Conservation (phyloP, 2,113 vertebrate species). For the Melanocharis versteri region DNA sequence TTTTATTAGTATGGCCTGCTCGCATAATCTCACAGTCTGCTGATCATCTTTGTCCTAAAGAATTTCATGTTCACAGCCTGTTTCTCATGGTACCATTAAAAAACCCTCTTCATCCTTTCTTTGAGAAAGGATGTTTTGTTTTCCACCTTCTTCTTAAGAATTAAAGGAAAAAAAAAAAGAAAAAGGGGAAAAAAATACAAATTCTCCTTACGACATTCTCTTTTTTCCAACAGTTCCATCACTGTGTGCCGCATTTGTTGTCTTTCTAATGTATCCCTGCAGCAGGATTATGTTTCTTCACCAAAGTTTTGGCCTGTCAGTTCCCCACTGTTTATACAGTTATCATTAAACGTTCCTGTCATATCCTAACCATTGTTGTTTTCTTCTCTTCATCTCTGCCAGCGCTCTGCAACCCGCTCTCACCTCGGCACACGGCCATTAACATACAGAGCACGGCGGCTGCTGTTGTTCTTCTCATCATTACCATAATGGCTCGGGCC, state of each 20-base stretch:
- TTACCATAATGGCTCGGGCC: background rate
- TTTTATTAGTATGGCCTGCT: background rate
- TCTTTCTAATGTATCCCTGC: background rate
- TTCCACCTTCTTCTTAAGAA: background rate
- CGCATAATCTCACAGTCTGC: background rate
- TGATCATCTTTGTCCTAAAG: background rate
- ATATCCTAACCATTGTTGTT: background rate
- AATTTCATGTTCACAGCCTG: background rate
- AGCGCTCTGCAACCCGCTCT: background rate
- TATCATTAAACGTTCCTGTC: background rate
- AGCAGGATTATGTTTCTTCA: background rate
- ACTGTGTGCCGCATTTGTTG: background rate
- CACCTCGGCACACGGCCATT: background rate
- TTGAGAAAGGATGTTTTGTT: background rate
- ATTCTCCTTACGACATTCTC: background rate
- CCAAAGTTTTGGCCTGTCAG: background rate
- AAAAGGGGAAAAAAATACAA: background rate
- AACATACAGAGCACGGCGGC: background rate
- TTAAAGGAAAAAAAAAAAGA: background rate
- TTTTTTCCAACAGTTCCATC: background rate
- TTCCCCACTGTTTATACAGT: background rate
- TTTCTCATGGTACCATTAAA: background rate
- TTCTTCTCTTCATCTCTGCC: background rate
- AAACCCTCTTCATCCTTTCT: background rate
- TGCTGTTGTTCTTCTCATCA: conserved; percentile 5